phyloP scores from a whole-genome alignment of 2,113 vertebrate species.

The Himantopus leucocephalus region DNA sequence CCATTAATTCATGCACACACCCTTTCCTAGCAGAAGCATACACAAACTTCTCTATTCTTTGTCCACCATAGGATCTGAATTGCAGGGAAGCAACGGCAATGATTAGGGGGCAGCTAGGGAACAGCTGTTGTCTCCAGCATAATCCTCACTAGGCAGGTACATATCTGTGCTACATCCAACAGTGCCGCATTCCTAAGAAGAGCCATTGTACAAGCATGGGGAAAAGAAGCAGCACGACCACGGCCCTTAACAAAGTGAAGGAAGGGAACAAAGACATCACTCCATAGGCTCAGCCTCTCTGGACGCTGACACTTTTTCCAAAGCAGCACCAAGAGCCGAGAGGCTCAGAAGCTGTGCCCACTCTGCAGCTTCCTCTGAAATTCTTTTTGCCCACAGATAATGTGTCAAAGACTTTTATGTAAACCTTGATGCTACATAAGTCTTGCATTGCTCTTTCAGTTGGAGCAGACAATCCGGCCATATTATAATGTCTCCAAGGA shows the following conservation, averaged over 20 bases:
- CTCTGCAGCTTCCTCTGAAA: not conserved
- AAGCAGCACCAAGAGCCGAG: accelerated
- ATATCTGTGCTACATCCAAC: not conserved
- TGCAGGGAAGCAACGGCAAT: not conserved
- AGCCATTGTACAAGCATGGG: accelerated
- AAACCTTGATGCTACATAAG: not conserved
- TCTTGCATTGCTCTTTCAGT: not conserved
- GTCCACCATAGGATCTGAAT: accelerated
- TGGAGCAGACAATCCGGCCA: not conserved
- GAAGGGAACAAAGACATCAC: not conserved
- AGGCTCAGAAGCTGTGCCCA: not conserved
- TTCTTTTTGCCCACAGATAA: not conserved
- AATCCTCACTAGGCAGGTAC: not conserved
- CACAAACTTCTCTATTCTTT: not conserved
- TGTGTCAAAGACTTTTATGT: not conserved
- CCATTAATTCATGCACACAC: not conserved
- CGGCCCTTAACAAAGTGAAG: accelerated
- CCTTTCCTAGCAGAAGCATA: not conserved
- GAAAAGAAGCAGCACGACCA: not conserved
- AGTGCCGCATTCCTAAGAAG: accelerated
- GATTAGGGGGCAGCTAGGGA: not conserved
- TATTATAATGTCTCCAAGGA: not conserved
- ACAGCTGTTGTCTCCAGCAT: not conserved
- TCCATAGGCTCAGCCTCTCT: not conserved
- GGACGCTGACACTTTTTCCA: not conserved